Base-by-base conservation (phyloP, 2,888 invertebrate genomes). In the Suillia variegata region DNA sequence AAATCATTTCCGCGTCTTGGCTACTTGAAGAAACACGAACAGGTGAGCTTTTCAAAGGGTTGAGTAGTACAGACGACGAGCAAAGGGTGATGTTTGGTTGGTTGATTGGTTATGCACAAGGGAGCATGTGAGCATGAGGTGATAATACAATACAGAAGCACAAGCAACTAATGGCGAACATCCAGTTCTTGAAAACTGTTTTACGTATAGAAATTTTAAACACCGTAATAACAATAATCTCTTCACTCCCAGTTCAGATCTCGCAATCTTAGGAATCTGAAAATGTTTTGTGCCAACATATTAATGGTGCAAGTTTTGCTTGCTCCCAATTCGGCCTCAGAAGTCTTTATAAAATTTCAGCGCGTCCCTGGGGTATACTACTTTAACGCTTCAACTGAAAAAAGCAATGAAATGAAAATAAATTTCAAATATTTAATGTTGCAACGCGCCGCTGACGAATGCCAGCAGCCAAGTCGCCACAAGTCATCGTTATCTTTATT, bases 21-120 rank as follows among this genome's bases (percentile, higher is more conserved):
- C 66, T 92, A 92, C 80, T 87, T 95, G 71, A 93, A 93, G 84
- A 91, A 93, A 83, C 95, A 95, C 85, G 93, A 95, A 83, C 94
- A 94, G 91, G 94, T 94, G 82, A 79, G 83, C 74, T 20, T 10
- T 31, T 15, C 15, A 24, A 38, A 12, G 31, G 4, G 4, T 2
- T 31, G 18, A 48, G 5, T 20, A 10, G 21, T 31, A 8, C 12
- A 48, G 26, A 38, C 21, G 22, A 18, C 10, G 26, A 38, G 17
- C 26, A 47, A 48, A 38, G n/a, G 38, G 26, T 26, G n/a, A n/a
- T 26, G 26, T 26, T 26, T 26, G 26, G 5, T 26, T 26, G 26
- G n/a, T n/a, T n/a, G n/a, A n/a, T n/a, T n/a, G n/a, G 6, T 47
- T 13, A 20, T 17, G 20, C 15, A 6, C 42, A 21, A 21, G 49